A percentile compares a stretch with the other conserved stretches of the same genome.
Evolutionary conservation across 2,888 invertebrate genomes (phyloP).

Genomic region (Drosophila histrio): DNA sequence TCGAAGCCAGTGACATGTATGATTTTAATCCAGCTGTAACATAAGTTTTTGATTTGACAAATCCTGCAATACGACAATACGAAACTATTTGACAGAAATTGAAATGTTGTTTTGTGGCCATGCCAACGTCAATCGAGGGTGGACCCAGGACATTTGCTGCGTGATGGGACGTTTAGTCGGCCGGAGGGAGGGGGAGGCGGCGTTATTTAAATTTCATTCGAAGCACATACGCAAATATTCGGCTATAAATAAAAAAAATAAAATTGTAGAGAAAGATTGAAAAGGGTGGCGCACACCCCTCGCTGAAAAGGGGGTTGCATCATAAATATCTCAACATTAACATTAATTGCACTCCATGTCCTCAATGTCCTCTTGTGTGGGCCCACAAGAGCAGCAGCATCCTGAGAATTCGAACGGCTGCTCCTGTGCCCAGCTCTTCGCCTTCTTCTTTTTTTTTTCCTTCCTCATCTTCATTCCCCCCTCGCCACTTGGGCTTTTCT

Average conservation of each 20-base stretch:
- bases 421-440: conserved; percentile 28
- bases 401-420: conserved; percentile 77
- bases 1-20: conserved; percentile 70
- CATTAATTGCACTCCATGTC: conserved; percentile 83
- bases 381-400: conserved; percentile 64
- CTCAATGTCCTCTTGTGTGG: conserved; percentile 83
- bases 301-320: conserved; percentile 69
- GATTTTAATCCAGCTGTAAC: conserved; percentile 83
- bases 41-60: conserved; percentile 82
- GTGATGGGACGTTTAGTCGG: not conserved
- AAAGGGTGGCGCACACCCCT: conserved; percentile 50
- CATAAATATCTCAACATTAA: conserved; percentile 82
- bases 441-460: conserved; percentile 8
- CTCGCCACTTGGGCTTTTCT: conserved; percentile 14
- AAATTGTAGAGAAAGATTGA: not conserved
- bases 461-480: not conserved
- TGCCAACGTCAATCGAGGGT: conserved; percentile 59
- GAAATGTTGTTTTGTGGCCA: conserved; percentile 74
- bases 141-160: conserved; percentile 25
- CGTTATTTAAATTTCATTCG: conserved; percentile 61
- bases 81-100: conserved; percentile 78
- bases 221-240: conserved; percentile 68
- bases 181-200: not conserved
- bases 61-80: conserved; percentile 59
- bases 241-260: not conserved